Percentiles rank a stretch among this genome's conserved stretches.
These are phyloP conservation scores for Neoscelio sp. DNA, from an alignment of 2,888 invertebrate genomes.

Conservation along the genomic window DNA sequence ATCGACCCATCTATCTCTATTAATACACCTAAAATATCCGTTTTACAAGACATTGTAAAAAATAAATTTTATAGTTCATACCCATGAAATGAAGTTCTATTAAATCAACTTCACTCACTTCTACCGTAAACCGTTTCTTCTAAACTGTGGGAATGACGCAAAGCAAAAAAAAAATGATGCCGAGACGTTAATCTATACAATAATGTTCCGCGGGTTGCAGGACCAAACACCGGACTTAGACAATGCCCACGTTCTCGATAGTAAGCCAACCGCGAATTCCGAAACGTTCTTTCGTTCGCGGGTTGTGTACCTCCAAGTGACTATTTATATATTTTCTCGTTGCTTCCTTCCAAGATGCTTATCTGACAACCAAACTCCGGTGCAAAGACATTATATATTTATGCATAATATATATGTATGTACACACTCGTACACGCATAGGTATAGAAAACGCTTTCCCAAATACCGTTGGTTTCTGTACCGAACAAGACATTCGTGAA, in stretches of 20 bases:
- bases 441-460: constrained; percentile 18
- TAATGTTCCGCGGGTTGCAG: constrained; percentile 36
- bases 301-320: constrained; percentile 31
- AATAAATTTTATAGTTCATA: no score
- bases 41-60: no score
- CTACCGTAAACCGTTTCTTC: no score
- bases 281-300: constrained; percentile 40
- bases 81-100: no score
- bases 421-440: not conserved
- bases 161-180: not conserved
- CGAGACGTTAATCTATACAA: constrained; percentile 25
- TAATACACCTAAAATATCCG: no score
- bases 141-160: no score
- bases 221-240: constrained; percentile 51
- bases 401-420: constrained; percentile 8
- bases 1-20: no score
- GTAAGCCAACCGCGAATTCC: constrained; percentile 66
- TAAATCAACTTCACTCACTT: no score
- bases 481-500: not conserved
- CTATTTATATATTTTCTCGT: constrained; percentile 51
- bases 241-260: constrained; percentile 70
- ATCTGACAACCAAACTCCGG: constrained; percentile 15
- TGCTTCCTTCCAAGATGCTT: constrained; percentile 43
- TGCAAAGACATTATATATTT: constrained; percentile 28
- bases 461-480: constrained; percentile 32